These are phyloP conservation scores for Raja brachyura DNA, from an alignment of 2,113 vertebrate species.

Conservation along the genomic window DNA sequence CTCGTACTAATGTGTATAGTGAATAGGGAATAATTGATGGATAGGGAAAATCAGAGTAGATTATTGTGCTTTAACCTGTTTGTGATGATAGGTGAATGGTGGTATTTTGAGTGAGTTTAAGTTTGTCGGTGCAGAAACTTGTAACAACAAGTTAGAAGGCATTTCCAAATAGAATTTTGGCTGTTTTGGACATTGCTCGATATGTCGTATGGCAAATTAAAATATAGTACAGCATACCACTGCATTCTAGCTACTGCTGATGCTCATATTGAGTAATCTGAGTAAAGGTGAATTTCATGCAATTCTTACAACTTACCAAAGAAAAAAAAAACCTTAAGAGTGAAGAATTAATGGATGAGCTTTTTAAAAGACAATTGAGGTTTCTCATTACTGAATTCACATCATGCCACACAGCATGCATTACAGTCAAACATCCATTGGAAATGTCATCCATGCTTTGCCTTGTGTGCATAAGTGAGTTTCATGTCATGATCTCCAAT, in stretches of 20 bases:
- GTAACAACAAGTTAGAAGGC: neutral
- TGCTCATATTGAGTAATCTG: neutral
- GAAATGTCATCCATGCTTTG: neutral
- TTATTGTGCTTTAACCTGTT: neutral
- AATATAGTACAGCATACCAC: neutral
- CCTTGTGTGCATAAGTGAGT: constrained; percentile 16
- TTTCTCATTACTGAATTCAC: neutral
- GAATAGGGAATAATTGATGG: neutral
- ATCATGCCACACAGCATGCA: neutral
- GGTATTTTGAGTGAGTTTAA: neutral
- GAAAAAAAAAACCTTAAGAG: neutral
- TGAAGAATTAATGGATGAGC: neutral
- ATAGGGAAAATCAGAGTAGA: neutral
- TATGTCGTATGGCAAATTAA: too few relatives aligned
- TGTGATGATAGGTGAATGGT: neutral
- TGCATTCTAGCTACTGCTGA: neutral
- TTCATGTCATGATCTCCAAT: neutral
- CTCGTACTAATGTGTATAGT: too few relatives aligned
- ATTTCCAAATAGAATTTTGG: neutral
- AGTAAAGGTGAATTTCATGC: neutral
- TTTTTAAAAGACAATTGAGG: neutral
- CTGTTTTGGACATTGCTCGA: neutral
- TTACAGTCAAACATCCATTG: constrained; percentile 10
- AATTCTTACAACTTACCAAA: neutral
- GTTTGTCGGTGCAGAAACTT: neutral